Evolutionary conservation across 2,797 vertebrate species (phyloP).

Genomic region (Artibeus lituratus): DNA sequence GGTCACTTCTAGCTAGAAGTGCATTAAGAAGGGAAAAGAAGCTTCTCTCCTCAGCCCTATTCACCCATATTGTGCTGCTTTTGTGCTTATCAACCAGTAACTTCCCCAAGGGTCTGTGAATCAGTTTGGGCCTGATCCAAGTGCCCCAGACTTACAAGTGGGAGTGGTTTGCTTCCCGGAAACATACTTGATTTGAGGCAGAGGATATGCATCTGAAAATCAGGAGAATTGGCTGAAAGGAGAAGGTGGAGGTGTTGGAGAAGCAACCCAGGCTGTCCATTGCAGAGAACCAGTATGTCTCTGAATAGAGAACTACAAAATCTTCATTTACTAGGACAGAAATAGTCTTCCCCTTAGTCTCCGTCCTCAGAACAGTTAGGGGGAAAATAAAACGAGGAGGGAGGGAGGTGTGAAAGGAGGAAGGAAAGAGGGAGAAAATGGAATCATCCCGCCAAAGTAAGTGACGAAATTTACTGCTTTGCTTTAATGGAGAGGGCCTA

Average conservation of each 20-base stretch:
- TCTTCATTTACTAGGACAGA: neutral
- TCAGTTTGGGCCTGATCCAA: neutral
- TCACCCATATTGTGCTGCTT: neutral
- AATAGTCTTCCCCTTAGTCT: neutral
- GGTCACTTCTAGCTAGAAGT: neutral
- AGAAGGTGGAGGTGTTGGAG: neutral
- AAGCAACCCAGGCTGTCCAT: neutral
- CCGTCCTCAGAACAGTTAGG: neutral
- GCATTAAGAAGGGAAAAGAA: neutral
- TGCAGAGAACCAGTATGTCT: neutral
- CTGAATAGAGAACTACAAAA: neutral
- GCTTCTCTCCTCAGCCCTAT: neutral
- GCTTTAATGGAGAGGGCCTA: neutral
- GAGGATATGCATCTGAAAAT: neutral
- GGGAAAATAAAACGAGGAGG: neutral
- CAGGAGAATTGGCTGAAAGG: neutral
- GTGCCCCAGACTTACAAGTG: neutral
- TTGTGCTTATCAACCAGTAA: neutral
- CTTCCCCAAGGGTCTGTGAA: neutral
- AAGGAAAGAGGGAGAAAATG: neutral
- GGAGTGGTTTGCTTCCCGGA: neutral
- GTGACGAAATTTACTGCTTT: neutral
- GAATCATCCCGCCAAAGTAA: neutral
- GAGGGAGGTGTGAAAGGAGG: neutral
- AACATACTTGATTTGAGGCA: neutral